Percentiles rank a stretch among this genome's conserved stretches.
Evolutionary conservation across 2,888 invertebrate genomes (phyloP).

Genomic region (Myathropa florea): DNA sequence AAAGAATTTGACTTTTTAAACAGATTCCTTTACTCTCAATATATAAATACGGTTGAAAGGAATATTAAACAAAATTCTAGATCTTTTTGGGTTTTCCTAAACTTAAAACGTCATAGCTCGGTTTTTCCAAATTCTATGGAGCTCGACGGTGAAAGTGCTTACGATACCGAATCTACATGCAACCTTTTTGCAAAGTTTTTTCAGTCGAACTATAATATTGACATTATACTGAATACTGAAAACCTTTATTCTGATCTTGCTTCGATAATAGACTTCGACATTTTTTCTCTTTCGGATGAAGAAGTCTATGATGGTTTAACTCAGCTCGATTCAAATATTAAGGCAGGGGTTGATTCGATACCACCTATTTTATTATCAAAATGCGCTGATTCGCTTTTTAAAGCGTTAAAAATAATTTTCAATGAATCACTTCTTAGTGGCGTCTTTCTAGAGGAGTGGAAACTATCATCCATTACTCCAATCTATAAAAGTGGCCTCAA

Average conservation of each 20-base stretch:
- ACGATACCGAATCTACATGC: neutral
- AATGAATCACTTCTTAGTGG: neutral
- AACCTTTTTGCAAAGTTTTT: neutral
- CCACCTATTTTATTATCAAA: conserved; percentile 1
- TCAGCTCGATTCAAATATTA: neutral
- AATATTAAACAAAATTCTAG: neutral
- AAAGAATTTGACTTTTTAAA: too few species aligned
- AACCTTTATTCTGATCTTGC: neutral
- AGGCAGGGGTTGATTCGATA: neutral
- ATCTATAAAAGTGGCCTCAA: too few species aligned
- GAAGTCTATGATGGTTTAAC: neutral
- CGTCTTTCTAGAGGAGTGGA: neutral
- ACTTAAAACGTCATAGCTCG: conserved; percentile 2
- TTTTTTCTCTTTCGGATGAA: too few species aligned
- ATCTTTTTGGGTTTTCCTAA: neutral
- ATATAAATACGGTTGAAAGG: neutral
- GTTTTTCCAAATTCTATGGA: neutral
- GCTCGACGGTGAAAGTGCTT: neutral
- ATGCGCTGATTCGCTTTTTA: neutral
- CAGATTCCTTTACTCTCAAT: neutral
- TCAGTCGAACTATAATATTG: neutral
- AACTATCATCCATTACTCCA: neutral
- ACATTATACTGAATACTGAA: neutral
- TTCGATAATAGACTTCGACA: neutral
- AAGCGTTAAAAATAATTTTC: neutral